Evolutionary conservation across 64 coral and sea anemone genomes (phyloP).

Genomic region (Porites lutea): DNA sequence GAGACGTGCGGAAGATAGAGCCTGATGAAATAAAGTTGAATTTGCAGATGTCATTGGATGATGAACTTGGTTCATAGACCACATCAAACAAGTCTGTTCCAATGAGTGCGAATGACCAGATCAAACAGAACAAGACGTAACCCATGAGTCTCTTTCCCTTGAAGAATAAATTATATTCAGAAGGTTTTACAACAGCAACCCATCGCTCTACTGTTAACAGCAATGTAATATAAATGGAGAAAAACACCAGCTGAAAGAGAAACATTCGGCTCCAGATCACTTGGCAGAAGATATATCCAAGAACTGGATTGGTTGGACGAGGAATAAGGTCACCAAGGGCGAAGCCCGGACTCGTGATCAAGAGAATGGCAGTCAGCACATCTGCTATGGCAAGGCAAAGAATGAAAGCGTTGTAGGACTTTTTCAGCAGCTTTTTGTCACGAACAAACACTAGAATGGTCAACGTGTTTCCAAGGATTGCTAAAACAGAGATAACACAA

Average conservation of each 20-base stretch:
- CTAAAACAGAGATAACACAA: background rate
- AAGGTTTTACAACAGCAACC: slow-evolving; percentile 60
- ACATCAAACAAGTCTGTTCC: background rate
- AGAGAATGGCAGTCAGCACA: slow-evolving; percentile 12
- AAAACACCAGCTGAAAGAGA: slow-evolving; percentile 28
- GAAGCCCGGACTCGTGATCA: slow-evolving; percentile 23
- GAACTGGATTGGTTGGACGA: background rate
- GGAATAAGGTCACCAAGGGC: slow-evolving; percentile 31
- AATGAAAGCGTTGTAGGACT: slow-evolving; percentile 51
- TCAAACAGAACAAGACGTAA: background rate
- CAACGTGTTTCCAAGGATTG: slow-evolving; percentile 38
- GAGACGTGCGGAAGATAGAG: background rate
- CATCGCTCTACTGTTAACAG: slow-evolving; percentile 51
- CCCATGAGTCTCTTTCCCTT: background rate
- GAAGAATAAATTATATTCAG: slow-evolving; percentile 11
- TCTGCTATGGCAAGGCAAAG: slow-evolving; percentile 22
- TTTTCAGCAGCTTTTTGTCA: slow-evolving; percentile 42
- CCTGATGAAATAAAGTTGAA: background rate
- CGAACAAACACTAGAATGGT: slow-evolving; percentile 20
- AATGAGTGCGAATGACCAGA: background rate
- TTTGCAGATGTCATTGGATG: background rate
- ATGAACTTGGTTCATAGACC: background rate
- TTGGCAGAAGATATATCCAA: slow-evolving; percentile 25
- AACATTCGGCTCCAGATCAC: slow-evolving; percentile 33
- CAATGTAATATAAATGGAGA: slow-evolving; percentile 45